Evolutionary conservation across 2,797 vertebrate species (phyloP).

Genomic region (Synanceia verrucosa): DNA sequence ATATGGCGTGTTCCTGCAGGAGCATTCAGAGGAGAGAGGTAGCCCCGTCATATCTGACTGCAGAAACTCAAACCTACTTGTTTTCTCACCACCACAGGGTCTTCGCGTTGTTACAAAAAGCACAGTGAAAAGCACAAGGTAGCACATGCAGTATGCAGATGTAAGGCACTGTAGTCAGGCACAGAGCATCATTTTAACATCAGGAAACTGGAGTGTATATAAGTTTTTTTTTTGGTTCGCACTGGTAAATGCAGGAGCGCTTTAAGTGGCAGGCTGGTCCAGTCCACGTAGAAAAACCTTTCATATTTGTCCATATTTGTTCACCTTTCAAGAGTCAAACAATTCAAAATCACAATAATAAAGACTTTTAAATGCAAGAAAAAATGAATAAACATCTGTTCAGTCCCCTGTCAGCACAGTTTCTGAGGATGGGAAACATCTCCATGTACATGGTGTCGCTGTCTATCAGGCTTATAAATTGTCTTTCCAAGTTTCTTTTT

Average conservation of each 20-base stretch:
- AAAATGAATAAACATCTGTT: slow-evolving; percentile 59
- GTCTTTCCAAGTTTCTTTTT: slow-evolving; percentile 40
- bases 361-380: slow-evolving; percentile 50
- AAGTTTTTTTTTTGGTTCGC: slow-evolving; percentile 22
- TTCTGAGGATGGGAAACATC: slow-evolving; percentile 45
- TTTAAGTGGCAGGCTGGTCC: slow-evolving; percentile 37
- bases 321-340: slow-evolving; percentile 66
- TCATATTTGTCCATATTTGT: slow-evolving; percentile 71
- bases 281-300: slow-evolving; percentile 44
- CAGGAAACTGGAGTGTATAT: slow-evolving; percentile 46
- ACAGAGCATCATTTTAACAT: slow-evolving; percentile 36
- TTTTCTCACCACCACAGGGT: slow-evolving; percentile 8
- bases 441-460: slow-evolving; percentile 8
- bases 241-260: slow-evolving; percentile 42
- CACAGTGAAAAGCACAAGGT: slow-evolving; percentile 37
- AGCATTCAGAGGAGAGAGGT: slow-evolving; percentile 30
- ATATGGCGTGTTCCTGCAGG: slow-evolving; percentile 39
- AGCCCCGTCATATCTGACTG: slow-evolving; percentile 43
- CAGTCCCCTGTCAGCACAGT: slow-evolving; percentile 59
- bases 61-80: slow-evolving; percentile 29
- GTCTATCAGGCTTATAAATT: slow-evolving; percentile 15
- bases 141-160: slow-evolving; percentile 25
- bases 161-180: slow-evolving; percentile 58
- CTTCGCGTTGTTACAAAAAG: slow-evolving; percentile 42
- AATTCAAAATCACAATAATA: slow-evolving; percentile 51